Conservation (phyloP, 1,140 invertebrate genomes). For the Argopecten irradians region DNA sequence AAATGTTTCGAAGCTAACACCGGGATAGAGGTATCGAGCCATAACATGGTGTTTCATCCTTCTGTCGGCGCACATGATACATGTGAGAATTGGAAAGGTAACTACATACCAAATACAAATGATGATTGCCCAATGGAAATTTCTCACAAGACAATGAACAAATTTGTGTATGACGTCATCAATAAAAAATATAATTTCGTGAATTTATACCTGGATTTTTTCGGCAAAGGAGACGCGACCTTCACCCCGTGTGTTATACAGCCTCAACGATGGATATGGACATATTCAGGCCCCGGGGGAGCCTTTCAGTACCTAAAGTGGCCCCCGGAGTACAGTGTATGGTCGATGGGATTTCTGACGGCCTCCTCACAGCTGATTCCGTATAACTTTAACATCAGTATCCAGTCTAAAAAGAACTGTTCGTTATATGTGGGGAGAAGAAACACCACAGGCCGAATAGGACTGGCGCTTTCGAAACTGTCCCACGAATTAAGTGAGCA, state of each 20-base stretch:
- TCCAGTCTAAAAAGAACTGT: conserved; percentile 37
- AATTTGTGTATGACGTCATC: conserved; percentile 14
- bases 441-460: conserved; percentile 35
- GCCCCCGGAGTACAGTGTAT: conserved; percentile 35
- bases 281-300: conserved; percentile 33
- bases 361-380: background rate
- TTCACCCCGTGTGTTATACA: conserved; percentile 42
- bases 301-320: conserved; percentile 38
- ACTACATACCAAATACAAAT: background rate
- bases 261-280: conserved; percentile 44
- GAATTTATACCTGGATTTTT: conserved; percentile 23
- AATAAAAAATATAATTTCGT: conserved; percentile 25
- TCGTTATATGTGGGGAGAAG: conserved; percentile 26
- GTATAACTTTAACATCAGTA: conserved; percentile 26
- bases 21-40: background rate
- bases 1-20: background rate
- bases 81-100: background rate
- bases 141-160: background rate
- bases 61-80: background rate
- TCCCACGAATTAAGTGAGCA: background rate
- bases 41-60: background rate
- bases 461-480: conserved; percentile 34
- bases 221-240: background rate
- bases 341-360: conserved; percentile 42
- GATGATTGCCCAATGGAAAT: background rate